Conservation (phyloP, 2,888 invertebrate genomes). For the Drosophila yooni region DNA sequence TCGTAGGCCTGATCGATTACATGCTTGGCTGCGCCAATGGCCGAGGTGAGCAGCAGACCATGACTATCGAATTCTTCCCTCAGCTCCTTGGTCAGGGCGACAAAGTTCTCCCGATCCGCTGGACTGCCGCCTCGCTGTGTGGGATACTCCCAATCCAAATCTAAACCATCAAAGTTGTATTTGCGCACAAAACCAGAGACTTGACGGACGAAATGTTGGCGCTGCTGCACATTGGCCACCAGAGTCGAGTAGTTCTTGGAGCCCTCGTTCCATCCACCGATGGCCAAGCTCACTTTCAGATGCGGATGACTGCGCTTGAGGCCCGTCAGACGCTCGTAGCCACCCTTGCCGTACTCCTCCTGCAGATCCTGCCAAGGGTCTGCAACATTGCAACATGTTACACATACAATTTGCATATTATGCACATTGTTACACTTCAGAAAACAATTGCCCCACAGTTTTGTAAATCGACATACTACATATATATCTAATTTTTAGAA, state of each 20-base stretch:
- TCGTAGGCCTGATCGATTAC: conserved; percentile 93
- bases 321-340: conserved; percentile 89
- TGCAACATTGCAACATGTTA: conserved; percentile 70
- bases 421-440: background rate
- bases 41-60: conserved; percentile 91
- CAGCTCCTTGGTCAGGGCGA: conserved; percentile 91
- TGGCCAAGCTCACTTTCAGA: conserved; percentile 90
- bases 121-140: conserved; percentile 90
- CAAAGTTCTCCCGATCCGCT: conserved; percentile 91
- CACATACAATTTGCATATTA: conserved; percentile 35
- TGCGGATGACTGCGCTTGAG: conserved; percentile 89
- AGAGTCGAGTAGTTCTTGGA: conserved; percentile 87
- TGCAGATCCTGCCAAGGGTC: conserved; percentile 92
- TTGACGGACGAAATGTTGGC: conserved; percentile 89
- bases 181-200: conserved; percentile 88
- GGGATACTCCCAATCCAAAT: conserved; percentile 93
- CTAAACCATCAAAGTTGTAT: conserved; percentile 84
- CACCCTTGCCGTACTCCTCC: conserved; percentile 90
- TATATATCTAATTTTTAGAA: background rate
- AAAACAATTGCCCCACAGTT: background rate
- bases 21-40: conserved; percentile 91
- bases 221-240: conserved; percentile 88
- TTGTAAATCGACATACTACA: background rate
- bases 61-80: conserved; percentile 89
- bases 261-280: conserved; percentile 97